Evolutionary conservation across 2,888 invertebrate genomes (phyloP).

Genomic region (Hyposoter didymator): DNA sequence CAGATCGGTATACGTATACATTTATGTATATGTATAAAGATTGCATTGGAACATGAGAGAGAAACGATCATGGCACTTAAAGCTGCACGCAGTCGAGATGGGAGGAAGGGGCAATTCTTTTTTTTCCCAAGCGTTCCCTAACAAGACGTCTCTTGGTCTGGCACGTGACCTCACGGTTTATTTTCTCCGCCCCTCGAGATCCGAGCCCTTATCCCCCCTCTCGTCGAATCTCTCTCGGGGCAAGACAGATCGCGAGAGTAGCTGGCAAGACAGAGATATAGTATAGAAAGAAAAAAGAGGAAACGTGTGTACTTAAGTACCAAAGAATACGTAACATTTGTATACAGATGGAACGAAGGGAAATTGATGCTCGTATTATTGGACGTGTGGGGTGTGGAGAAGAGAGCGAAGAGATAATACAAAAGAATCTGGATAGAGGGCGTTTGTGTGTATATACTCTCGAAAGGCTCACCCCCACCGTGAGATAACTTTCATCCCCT

Average conservation of each 20-base stretch:
- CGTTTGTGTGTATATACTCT: slow-evolving; percentile 25
- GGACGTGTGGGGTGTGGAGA: slow-evolving; percentile 9
- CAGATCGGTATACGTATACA: background rate
- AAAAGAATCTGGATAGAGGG: slow-evolving; percentile 46
- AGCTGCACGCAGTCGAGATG: slow-evolving; percentile 50
- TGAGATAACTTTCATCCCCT: slow-evolving; percentile 34
- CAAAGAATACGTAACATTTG: slow-evolving; percentile 47
- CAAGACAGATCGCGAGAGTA: slow-evolving; percentile 29
- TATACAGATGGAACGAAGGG: slow-evolving; percentile 5
- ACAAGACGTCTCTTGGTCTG: slow-evolving; percentile 71
- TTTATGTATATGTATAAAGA: background rate
- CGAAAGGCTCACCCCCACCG: slow-evolving; percentile 34
- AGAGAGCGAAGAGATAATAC: slow-evolving; percentile 36
- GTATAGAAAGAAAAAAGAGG: slow-evolving; percentile 43
- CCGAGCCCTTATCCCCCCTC: slow-evolving; percentile 28
- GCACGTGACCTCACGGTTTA: slow-evolving; percentile 74
- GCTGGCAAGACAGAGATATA: slow-evolving; percentile 35
- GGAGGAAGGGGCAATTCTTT: slow-evolving; percentile 14
- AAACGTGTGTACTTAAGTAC: slow-evolving; percentile 59
- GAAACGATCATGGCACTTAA: slow-evolving; percentile 63
- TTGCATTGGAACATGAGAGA: slow-evolving; percentile 37
- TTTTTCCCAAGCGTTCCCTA: slow-evolving; percentile 64
- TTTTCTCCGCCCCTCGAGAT: slow-evolving; percentile 58
- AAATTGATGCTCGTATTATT: slow-evolving; percentile 46
- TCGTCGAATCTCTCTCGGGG: slow-evolving; percentile 2